Evolutionary conservation across 2,888 invertebrate species (phyloP).

Genomic region (Dioctria rufipes): DNA sequence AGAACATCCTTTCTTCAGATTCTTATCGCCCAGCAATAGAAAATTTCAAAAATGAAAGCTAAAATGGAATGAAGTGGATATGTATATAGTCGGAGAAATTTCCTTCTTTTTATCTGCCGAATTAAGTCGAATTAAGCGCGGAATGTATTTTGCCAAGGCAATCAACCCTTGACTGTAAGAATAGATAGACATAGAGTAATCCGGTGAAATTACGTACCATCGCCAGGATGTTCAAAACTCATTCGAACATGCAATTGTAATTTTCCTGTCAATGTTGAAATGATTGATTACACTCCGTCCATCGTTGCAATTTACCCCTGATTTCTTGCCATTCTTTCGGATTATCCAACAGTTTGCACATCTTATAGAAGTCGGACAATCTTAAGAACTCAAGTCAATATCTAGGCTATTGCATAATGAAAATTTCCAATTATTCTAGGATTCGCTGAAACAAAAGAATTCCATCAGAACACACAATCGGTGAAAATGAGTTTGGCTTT

Average conservation of each 20-base stretch:
- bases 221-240: background rate
- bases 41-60: constrained; percentile 44
- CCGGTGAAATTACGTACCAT: constrained; percentile 10
- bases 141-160: too few species aligned
- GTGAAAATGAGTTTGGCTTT: background rate
- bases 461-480: background rate
- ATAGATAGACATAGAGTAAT: background rate
- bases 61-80: constrained; percentile 24
- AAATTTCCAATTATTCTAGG: constrained; percentile 30
- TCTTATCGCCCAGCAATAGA: constrained; percentile 37
- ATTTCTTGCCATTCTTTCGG: background rate
- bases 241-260: constrained; percentile 17
- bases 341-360: background rate
- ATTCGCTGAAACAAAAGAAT: background rate
- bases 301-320: constrained; percentile 5
- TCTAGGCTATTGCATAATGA: constrained; percentile 21
- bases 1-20: background rate
- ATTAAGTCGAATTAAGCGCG: too few species aligned
- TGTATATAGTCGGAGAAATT: background rate
- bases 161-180: too few species aligned
- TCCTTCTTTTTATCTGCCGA: background rate
- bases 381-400: constrained; percentile 32
- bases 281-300: constrained; percentile 10
- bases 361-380: background rate
- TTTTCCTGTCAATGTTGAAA: constrained; percentile 9